phyloP scores from a whole-genome alignment of 2,888 invertebrate species.

The Cryptus viduatorius region DNA sequence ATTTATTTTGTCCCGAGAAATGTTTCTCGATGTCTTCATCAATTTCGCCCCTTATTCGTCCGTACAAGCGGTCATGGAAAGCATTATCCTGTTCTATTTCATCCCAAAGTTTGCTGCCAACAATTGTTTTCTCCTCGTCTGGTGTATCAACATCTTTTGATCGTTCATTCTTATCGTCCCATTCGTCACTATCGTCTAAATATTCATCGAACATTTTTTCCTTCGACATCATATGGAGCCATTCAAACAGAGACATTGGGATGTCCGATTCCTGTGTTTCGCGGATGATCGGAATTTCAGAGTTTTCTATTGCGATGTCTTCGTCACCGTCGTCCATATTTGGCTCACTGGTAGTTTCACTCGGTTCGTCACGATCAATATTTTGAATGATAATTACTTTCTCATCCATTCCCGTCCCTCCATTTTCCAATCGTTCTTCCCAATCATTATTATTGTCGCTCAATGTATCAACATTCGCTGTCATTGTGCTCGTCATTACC shows the following conservation, averaged over 20 bases:
- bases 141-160: neutral
- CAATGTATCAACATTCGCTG: too few species aligned
- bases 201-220: neutral
- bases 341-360: neutral
- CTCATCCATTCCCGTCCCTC: too few species aligned
- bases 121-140: neutral
- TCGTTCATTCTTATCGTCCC: neutral
- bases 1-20: neutral
- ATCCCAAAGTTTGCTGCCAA: neutral
- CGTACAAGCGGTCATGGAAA: neutral
- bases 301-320: neutral
- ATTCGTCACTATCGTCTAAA: neutral
- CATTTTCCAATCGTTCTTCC: too few species aligned
- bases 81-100: neutral
- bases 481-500: neutral
- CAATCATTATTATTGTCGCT: too few species aligned
- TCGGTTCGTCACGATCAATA: neutral
- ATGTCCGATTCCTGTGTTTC: neutral
- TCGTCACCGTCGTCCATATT: slow-evolving; percentile 1
- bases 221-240: neutral
- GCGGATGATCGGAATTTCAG: neutral
- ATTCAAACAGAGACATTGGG: neutral
- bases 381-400: too few species aligned
- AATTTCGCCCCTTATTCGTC: neutral
- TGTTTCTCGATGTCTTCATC: neutral